Evolutionary conservation across 2,888 invertebrate genomes (phyloP).

Genomic region (Empis livida): DNA sequence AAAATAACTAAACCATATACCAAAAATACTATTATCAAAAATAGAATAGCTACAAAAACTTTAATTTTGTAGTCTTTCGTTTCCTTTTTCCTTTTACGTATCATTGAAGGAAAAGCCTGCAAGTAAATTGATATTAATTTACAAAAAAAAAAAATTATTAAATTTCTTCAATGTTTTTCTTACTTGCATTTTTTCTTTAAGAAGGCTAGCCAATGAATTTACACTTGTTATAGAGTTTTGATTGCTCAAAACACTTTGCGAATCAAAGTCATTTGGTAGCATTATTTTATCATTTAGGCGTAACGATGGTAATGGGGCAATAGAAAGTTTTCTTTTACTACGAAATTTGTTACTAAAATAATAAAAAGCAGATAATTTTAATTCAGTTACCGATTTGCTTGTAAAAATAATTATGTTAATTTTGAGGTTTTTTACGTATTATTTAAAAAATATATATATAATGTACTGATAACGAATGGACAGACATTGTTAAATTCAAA

Average conservation of each 20-base stretch:
- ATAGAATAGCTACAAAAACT: slow-evolving; percentile 67
- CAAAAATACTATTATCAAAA: slow-evolving; percentile 66
- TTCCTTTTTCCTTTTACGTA: slow-evolving; percentile 52
- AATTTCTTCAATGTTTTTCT: too few species aligned
- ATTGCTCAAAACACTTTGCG: slow-evolving; percentile 34
- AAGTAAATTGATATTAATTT: neutral
- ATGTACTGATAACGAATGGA: too few species aligned
- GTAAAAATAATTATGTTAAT: too few species aligned
- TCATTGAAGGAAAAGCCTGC: slow-evolving; percentile 61
- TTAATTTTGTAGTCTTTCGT: slow-evolving; percentile 66
- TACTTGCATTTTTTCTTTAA: slow-evolving; percentile 73
- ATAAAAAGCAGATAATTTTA: too few species aligned
- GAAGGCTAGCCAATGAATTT: slow-evolving; percentile 69
- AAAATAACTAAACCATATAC: slow-evolving; percentile 13
- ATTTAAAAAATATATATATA: too few species aligned
- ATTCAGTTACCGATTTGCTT: too few species aligned
- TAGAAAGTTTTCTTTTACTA: slow-evolving; percentile 50
- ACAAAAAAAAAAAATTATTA: neutral
- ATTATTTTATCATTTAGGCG: slow-evolving; percentile 42
- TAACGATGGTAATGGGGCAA: slow-evolving; percentile 43
- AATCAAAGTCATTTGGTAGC: slow-evolving; percentile 39
- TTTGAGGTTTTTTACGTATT: too few species aligned
- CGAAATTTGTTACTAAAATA: slow-evolving; percentile 48
- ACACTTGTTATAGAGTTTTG: slow-evolving; percentile 67
- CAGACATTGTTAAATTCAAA: too few species aligned